phyloP scores from a whole-genome alignment of 2,113 vertebrate species.

The Leuciscus idus region DNA sequence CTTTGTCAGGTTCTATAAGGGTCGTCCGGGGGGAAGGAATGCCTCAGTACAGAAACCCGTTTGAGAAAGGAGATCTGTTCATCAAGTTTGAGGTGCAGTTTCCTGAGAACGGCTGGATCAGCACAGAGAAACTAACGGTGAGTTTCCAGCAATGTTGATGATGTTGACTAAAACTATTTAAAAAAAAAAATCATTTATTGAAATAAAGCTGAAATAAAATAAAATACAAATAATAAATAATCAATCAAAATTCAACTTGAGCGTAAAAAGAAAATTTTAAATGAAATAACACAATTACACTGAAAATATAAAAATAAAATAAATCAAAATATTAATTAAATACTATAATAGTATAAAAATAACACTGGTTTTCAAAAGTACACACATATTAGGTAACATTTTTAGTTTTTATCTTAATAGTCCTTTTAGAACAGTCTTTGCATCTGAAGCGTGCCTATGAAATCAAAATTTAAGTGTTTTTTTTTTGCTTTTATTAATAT shows the following conservation, averaged over 20 bases:
- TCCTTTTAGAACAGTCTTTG: background rate
- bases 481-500: too few species aligned
- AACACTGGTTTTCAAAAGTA: background rate
- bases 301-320: background rate
- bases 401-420: background rate
- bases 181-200: too few species aligned
- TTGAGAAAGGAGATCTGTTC: constrained; percentile 97
- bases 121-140: constrained; percentile 94
- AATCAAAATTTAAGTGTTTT: too few species aligned
- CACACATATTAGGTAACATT: background rate
- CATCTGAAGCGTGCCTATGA: too few species aligned
- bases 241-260: too few species aligned
- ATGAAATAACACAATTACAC: too few species aligned
- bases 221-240: too few species aligned
- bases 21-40: constrained; percentile 95
- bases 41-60: constrained; percentile 98
- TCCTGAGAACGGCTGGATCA: constrained; percentile 98
- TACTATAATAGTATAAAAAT: background rate
- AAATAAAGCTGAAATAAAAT: too few species aligned
- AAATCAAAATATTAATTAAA: background rate
- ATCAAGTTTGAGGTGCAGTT: constrained; percentile 98
- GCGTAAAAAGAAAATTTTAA: too few species aligned
- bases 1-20: constrained; percentile 83
- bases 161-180: background rate
- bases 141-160: constrained; percentile 43